Base-by-base conservation (phyloP, 2,888 invertebrate genomes). In the Mythimna loreyi region DNA sequence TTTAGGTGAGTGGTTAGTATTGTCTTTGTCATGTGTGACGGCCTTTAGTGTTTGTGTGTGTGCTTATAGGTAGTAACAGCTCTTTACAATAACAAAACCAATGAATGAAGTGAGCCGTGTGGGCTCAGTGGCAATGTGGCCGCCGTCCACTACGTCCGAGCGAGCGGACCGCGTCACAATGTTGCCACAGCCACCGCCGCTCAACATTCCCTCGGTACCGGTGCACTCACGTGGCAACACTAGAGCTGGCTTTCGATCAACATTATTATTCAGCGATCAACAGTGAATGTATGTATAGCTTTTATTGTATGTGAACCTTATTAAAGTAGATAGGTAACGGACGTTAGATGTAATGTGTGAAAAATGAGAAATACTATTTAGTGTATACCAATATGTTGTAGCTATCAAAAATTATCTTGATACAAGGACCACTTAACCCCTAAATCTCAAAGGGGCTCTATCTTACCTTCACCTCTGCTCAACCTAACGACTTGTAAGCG, bases 171-270 rank as follows among this genome's bases (percentile, higher is more conserved):
- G 19, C 36, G 40, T 33, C 36, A 72, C 43, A 47, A 40, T 72
- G 47, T 72, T 53, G n/a, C 53, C 45, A n/a, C 63, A 63, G 30
- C 36, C 67, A 13, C 28, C 16, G 23, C 16, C 28, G 72, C 16
- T 53, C 23, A 55, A 55, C 25, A 55, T 16, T 30, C 21, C 16
- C 47, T 43, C 30, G 43, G 21, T 40, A 55, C 53, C 40, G 11
- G 47, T 33, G 65, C 53, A 13, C 3, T 49, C 65, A 55, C 9
- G 3, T 49, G 65, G n/a, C 53, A 43, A 33, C 30, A 49, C 30
- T 21, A 19, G 6, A 21, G 33, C 33, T 52, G 23, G 28, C 53
- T n/a, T 47, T 11, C 8, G 23, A 19, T 13, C 36, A 21, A 55
- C 28, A 40, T n/a, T 50, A 55, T 30, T 47, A 23, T 30, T 56